Evolutionary conservation across 2,113 vertebrate species (phyloP), one percentile per base, ranked within the genome.

Genomic region (Anarrhichthys ocellatus): DNA sequence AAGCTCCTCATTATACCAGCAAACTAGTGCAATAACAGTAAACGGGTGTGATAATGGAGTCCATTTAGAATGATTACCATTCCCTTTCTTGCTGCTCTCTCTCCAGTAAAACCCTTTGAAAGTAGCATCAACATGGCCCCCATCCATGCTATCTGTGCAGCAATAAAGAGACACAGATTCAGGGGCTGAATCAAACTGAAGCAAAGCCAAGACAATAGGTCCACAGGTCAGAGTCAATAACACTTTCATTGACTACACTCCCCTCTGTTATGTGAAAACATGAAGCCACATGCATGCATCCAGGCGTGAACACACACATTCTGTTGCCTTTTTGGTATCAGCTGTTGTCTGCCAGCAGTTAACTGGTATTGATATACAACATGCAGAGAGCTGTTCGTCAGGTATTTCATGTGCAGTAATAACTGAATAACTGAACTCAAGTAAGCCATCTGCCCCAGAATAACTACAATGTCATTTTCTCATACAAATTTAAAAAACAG

Each of bases 31-130:
- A 77, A 86, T 79, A 86, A 88, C 71, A 76, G 70, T 85, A 84
- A 86, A 89, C 88, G 58, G 62, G 80, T 68, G 82, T 2, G 11
- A 84, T 87, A 85, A 90, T 84, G 56, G 74, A 86, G 85, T 86
- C 85, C 71, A 87, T 92, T 89, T 89, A 89, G 83, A 81, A 86
- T 80, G 80, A 92, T 89, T 89, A 91, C 46, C 56, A 63, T 67
- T 68, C 48, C 38, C 59, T 85, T 78, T 84, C 74, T 67, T 67
- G 61, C 63, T 67, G 32, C 73, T 81, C 88, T 85, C 86, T 88
- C 73, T 85, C 73, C 54, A 80, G 76, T 86, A 65, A 89, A 90
- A 87, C 72, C 46, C 71, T 76, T 46, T 56, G 75, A 42, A 54
- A 68, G 72, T 52, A 71, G 79, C 73, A 64, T 18, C 71, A 79